Conservation (phyloP, 2,797 vertebrate species). For the Anabas testudineus region DNA sequence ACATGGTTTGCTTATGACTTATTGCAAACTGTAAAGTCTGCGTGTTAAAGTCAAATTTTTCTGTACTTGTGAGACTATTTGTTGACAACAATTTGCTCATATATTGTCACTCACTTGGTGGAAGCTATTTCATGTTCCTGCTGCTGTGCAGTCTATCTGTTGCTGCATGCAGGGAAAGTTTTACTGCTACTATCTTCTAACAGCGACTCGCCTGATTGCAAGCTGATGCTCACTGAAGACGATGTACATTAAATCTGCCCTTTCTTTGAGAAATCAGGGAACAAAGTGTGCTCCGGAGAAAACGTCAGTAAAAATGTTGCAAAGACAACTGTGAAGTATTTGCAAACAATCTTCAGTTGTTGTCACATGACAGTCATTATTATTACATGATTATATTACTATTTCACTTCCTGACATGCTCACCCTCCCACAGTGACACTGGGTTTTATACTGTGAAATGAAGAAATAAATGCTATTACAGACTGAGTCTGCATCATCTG, state of each 20-base stretch:
- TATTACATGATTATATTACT: conserved; percentile 23
- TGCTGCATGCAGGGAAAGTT: conserved; percentile 29
- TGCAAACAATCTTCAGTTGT: conserved; percentile 8
- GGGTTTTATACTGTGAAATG: conserved; percentile 53
- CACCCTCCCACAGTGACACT: conserved; percentile 24
- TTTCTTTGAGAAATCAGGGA: conserved; percentile 2
- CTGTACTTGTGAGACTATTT: conserved; percentile 1
- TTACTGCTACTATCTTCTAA: conserved; percentile 43
- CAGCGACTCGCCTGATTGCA: conserved; percentile 40
- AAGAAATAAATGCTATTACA: conserved; percentile 35
- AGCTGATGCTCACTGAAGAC: conserved; percentile 8
- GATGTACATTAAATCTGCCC: conserved; percentile 16
- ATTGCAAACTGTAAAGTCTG: too few species aligned
- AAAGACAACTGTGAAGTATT: background rate
- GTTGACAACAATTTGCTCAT: conserved; percentile 2
- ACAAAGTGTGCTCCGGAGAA: background rate
- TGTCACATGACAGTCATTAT: background rate
- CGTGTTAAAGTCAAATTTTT: background rate
- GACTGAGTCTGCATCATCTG: conserved; percentile 41
- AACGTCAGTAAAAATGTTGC: background rate
- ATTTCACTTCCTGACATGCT: conserved; percentile 38
- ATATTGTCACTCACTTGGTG: conserved; percentile 3
- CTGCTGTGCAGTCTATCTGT: conserved; percentile 34
- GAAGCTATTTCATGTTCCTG: conserved; percentile 29
- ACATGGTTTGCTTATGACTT: too few species aligned